phyloP scores from a whole-genome alignment of 2,888 invertebrate species.

The Cantharis rufa region DNA sequence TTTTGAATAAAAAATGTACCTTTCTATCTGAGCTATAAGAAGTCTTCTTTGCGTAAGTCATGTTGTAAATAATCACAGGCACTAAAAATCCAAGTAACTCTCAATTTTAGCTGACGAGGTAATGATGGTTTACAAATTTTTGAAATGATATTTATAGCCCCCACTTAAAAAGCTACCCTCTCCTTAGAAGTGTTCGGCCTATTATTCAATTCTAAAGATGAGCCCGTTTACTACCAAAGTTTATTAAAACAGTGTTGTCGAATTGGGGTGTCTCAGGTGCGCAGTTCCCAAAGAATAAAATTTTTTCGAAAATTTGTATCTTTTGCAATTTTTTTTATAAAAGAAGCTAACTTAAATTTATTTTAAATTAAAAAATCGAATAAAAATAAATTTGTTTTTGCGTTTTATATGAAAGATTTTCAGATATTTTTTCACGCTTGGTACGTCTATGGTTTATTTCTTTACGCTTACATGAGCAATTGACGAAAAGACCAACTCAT shows the following conservation, averaged over 20 bases:
- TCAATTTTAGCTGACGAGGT: not conserved
- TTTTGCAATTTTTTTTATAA: not conserved
- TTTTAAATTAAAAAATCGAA: not conserved
- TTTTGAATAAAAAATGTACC: constrained; percentile 40
- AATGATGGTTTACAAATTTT: constrained; percentile 18
- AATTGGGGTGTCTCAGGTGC: not conserved
- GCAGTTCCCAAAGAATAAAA: not conserved
- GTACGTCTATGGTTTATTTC: constrained; percentile 27
- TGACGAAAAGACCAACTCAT: constrained; percentile 49
- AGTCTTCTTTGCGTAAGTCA: constrained; percentile 37
- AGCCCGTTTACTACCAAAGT: constrained; percentile 13
- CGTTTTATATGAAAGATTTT: not conserved
- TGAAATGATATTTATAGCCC: constrained; percentile 33
- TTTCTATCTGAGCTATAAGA: constrained; percentile 49
- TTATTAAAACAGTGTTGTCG: not conserved
- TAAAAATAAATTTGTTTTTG: not conserved
- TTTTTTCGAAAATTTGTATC: not conserved
- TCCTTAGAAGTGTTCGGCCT: constrained; percentile 29
- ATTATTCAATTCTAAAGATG: constrained; percentile 10
- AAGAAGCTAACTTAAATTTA: not conserved
- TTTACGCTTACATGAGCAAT: constrained; percentile 49
- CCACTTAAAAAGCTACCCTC: constrained; percentile 30
- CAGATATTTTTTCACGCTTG: not conserved
- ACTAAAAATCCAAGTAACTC: not conserved
- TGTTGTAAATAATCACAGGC: constrained; percentile 33